A percentile compares a stretch with the other conserved stretches of the same genome.
Conservation (phyloP, 2,113 vertebrate genomes). For the Pleuronectes platessa region DNA sequence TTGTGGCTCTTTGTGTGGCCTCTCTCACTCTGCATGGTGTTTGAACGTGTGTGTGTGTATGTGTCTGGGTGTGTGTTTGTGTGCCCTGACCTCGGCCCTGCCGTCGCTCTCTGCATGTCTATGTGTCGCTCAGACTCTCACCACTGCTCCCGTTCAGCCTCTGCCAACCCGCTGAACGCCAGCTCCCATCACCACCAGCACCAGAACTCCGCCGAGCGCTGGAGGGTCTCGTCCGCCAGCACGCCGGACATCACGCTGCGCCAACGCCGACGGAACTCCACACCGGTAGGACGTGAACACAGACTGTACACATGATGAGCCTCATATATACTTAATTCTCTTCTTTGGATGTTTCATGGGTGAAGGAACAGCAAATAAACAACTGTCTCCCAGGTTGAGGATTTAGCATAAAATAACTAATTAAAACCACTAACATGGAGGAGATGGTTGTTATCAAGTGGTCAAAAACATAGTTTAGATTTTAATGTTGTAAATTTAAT, state of each 20-base stretch:
- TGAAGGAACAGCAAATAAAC: too few relatives aligned
- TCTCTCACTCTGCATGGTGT: slow-evolving; percentile 37
- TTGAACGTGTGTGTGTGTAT: slow-evolving; percentile 20
- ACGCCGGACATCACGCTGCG: slow-evolving; percentile 88
- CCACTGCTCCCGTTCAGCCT: slow-evolving; percentile 91
- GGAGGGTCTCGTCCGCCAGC: slow-evolving; percentile 82
- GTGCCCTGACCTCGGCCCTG: slow-evolving; percentile 40
- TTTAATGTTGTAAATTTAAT: too few relatives aligned
- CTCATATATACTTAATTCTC: too few relatives aligned
- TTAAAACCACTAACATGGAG: too few relatives aligned
- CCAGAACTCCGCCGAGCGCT: slow-evolving; percentile 84
- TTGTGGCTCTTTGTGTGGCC: background rate
- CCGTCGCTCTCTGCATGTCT: slow-evolving; percentile 38
- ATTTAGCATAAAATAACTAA: too few relatives aligned
- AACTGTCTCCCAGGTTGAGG: too few relatives aligned
- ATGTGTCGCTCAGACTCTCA: slow-evolving; percentile 80
- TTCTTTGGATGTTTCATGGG: too few relatives aligned
- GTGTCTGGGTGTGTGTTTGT: slow-evolving; percentile 15
- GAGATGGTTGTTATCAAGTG: too few relatives aligned
- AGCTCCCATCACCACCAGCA: slow-evolving; percentile 85
- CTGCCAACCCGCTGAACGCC: slow-evolving; percentile 87
- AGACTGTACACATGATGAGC: background rate
- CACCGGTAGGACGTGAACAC: slow-evolving; percentile 77
- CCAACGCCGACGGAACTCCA: slow-evolving; percentile 80
- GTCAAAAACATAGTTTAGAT: too few relatives aligned